Conservation (phyloP, 2,113 vertebrate genomes). For the Hippocampus barbouri region DNA sequence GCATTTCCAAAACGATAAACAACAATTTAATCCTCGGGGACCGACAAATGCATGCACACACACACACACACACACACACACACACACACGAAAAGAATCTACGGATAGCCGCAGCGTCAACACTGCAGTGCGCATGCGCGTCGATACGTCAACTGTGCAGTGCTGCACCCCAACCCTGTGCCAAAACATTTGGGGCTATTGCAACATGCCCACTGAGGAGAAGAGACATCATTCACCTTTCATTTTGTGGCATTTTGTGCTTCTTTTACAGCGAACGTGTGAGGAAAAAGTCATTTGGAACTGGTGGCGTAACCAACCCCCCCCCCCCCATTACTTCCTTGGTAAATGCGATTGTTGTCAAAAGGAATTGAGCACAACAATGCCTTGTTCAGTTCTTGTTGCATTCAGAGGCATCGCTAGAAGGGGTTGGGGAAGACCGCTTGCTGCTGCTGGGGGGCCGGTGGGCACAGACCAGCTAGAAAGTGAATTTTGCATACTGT, state of each 20-base stretch:
- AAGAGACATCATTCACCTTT: slow-evolving; percentile 17
- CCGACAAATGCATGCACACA: too few relatives aligned
- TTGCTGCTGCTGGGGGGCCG: slow-evolving; percentile 81
- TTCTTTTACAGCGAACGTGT: slow-evolving; percentile 38
- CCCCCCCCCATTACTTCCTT: slow-evolving; percentile 22
- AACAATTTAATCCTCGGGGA: slow-evolving; percentile 47
- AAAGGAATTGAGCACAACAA: slow-evolving; percentile 84
- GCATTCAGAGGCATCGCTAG: slow-evolving; percentile 82
- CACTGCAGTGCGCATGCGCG: slow-evolving; percentile 12
- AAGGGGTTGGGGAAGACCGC: slow-evolving; percentile 78
- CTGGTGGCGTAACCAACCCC: slow-evolving; percentile 80
- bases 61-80: background rate
- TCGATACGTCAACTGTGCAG: slow-evolving; percentile 47
- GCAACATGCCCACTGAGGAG: slow-evolving; percentile 21
- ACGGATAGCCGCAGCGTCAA: slow-evolving; percentile 15
- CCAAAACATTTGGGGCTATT: slow-evolving; percentile 42
- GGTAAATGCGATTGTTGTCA: slow-evolving; percentile 96
- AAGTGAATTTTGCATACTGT: slow-evolving; percentile 98
- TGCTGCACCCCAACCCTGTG: slow-evolving; percentile 28
- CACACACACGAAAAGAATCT: slow-evolving; percentile 19
- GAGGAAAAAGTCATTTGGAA: slow-evolving; percentile 75
- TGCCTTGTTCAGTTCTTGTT: slow-evolving; percentile 82
- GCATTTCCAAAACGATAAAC: slow-evolving; percentile 60
- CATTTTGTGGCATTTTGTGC: slow-evolving; percentile 17
- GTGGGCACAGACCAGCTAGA: slow-evolving; percentile 95